These are phyloP conservation scores for Seira ritae DNA, from an alignment of 2,888 invertebrate species.

Conservation along the genomic window DNA sequence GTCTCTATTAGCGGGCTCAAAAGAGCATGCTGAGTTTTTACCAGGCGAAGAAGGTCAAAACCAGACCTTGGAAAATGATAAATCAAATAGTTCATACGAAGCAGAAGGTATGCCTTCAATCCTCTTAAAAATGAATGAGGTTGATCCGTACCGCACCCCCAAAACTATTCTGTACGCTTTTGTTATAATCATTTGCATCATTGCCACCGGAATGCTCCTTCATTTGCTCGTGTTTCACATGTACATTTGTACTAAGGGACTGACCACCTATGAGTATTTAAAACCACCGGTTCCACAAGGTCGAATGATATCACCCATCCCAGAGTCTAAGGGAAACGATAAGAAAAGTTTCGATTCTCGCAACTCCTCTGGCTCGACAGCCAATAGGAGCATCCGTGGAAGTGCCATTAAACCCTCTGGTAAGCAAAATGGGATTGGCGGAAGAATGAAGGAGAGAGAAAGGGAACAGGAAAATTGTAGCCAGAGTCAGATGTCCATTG, in stretches of 20 bases:
- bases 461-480: conserved; percentile 21
- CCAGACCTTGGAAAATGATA: no score
- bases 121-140: conserved; percentile 29
- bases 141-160: conserved; percentile 58
- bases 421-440: not conserved
- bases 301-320: conserved; percentile 12
- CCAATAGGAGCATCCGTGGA: conserved; percentile 7
- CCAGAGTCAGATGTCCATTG: conserved; percentile 36
- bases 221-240: conserved; percentile 93
- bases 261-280: conserved; percentile 94
- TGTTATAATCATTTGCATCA: conserved; percentile 84
- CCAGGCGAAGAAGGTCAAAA: no score
- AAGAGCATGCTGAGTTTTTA: no score
- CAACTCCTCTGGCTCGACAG: conserved; percentile 3
- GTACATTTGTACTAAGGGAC: conserved; percentile 88
- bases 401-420: not conserved
- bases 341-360: conserved; percentile 36
- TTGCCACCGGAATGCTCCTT: conserved; percentile 85
- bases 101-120: not conserved
- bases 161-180: conserved; percentile 79
- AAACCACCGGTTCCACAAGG: conserved; percentile 74
- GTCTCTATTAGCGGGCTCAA: no score
- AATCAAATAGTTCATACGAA: no score
- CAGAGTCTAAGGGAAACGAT: not conserved
- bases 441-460: not conserved